Conservation (phyloP, 2,797 vertebrate genomes). For the Myotis findleyi region DNA sequence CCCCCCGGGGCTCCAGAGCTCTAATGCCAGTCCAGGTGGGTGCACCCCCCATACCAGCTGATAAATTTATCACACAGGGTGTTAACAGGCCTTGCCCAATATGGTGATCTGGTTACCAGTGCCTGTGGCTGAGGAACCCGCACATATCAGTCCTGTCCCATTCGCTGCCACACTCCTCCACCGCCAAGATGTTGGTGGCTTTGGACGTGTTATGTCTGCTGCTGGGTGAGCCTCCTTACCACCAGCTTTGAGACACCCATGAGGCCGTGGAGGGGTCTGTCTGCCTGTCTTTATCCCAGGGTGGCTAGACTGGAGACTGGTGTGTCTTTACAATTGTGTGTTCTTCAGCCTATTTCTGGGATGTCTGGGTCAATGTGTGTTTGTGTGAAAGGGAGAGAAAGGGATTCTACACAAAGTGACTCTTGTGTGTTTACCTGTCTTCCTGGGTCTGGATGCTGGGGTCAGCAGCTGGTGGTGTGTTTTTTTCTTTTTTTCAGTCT, state of each 20-base stretch:
- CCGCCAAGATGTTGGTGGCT: slow-evolving; percentile 9
- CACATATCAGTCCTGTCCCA: background rate
- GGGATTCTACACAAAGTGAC: background rate
- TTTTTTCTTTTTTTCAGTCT: background rate
- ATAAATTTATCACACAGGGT: background rate
- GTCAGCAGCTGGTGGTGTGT: background rate
- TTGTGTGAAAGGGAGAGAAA: background rate
- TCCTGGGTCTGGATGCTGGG: background rate
- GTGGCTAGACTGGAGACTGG: background rate
- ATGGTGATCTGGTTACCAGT: background rate
- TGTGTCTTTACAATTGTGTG: background rate
- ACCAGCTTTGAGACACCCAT: background rate
- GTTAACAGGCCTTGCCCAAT: background rate
- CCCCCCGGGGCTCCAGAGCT: background rate
- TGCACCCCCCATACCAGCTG: background rate
- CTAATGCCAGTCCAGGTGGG: background rate
- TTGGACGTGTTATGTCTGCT: slow-evolving; percentile 62
- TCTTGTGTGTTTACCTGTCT: background rate
- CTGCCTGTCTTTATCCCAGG: background rate
- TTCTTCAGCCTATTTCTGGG: background rate
- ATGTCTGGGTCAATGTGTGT: background rate
- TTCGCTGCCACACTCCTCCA: background rate
- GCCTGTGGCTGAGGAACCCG: background rate
- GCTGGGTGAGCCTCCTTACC: background rate
- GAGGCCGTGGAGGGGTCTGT: background rate